These are phyloP conservation scores for Mormyrops boulengeri DNA, from an alignment of 2,797 vertebrate species.

Conservation along the genomic window DNA sequence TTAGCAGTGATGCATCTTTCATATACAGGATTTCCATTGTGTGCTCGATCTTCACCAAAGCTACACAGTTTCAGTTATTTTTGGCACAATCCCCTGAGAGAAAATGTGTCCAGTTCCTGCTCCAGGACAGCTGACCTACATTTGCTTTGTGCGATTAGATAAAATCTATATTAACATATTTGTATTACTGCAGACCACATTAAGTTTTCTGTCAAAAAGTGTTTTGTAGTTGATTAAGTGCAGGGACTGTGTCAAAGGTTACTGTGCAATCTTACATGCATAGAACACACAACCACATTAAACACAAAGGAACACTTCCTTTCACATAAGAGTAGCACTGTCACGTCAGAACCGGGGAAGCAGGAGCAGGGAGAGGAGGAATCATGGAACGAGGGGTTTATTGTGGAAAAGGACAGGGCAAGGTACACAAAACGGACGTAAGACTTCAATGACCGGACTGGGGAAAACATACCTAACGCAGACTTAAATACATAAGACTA, in stretches of 20 bases:
- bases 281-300: neutral
- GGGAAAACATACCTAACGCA: no score
- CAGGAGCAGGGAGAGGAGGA: no score
- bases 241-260: neutral
- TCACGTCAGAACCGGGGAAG: no score
- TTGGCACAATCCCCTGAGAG: neutral
- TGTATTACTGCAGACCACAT: neutral
- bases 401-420: no score
- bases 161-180: neutral
- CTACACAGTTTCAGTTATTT: neutral
- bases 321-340: neutral
- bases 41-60: neutral
- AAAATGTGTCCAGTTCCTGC: neutral
- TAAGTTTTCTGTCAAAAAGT: neutral
- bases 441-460: no score
- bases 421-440: no score
- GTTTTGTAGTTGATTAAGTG: neutral
- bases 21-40: neutral
- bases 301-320: neutral
- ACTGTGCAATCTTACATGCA: neutral
- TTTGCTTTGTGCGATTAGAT: neutral
- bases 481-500: no score
- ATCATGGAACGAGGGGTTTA: no score
- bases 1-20: neutral
- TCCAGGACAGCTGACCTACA: neutral